Conservation (phyloP, 2,797 vertebrate species). For the Meriones psammophilus region DNA sequence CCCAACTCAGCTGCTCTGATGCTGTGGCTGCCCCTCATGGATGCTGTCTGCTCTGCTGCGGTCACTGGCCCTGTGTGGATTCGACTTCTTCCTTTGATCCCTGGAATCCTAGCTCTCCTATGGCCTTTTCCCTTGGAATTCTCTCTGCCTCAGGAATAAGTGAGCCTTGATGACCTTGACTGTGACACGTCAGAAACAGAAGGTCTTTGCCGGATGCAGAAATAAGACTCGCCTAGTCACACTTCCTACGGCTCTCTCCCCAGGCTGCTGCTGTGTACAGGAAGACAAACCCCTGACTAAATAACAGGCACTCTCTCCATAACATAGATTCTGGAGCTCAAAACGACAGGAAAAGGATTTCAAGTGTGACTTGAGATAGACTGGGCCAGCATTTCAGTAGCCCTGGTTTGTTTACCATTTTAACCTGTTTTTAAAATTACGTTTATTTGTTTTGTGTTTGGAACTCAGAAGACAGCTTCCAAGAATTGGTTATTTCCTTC, state of each 20-base stretch:
- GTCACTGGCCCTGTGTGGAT: neutral
- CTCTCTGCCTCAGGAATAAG: neutral
- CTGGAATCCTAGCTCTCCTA: neutral
- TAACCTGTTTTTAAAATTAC: neutral
- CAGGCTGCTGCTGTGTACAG: neutral
- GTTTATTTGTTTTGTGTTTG: neutral
- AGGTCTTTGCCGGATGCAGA: neutral
- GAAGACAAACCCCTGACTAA: neutral
- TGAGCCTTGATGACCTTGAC: neutral
- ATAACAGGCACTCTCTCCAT: neutral
- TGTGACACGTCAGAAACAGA: neutral
- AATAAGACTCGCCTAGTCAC: neutral
- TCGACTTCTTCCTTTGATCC: neutral
- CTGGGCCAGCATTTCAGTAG: neutral
- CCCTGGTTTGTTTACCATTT: neutral
- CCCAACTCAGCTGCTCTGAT: neutral
- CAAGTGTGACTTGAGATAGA: neutral
- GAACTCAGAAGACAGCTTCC: neutral
- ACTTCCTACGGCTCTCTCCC: neutral
- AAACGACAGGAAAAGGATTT: neutral
- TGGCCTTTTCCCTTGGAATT: neutral
- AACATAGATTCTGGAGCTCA: neutral
- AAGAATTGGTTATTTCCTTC: neutral
- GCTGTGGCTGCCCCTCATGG: neutral
- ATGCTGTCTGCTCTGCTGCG: neutral